Percentiles rank a stretch among this genome's conserved stretches.
These are phyloP conservation scores for Anas flavirostris DNA, from an alignment of 2,797 vertebrate species.

Conservation along the genomic window DNA sequence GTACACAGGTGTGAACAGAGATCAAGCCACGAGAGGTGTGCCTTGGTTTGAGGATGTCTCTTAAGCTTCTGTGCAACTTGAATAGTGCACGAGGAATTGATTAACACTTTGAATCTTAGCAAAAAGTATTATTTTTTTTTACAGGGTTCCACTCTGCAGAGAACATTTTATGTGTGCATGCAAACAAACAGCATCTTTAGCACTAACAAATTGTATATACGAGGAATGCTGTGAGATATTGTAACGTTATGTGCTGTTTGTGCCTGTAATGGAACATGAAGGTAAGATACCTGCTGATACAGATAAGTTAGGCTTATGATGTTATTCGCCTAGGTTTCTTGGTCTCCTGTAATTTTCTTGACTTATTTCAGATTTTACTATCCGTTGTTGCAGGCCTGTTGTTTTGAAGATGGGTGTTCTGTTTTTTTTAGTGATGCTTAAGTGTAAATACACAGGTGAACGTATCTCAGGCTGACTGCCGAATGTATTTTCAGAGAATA, in stretches of 20 bases:
- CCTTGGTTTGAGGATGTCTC: background rate
- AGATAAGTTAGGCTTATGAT: background rate
- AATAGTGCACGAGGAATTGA: rapidly evolving
- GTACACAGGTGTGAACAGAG: rapidly evolving
- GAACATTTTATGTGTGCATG: background rate
- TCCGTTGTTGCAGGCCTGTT: background rate
- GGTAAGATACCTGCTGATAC: background rate
- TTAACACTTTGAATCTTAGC: background rate
- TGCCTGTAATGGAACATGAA: background rate
- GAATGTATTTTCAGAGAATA: background rate
- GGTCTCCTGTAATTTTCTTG: background rate
- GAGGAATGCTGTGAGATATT: background rate
- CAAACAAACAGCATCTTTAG: background rate
- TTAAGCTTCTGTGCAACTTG: rapidly evolving
- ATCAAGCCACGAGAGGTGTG: rapidly evolving
- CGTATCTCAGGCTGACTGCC: background rate
- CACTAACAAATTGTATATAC: rapidly evolving
- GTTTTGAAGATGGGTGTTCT: background rate
- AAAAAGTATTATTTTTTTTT: background rate
- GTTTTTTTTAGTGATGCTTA: background rate
- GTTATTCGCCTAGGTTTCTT: background rate
- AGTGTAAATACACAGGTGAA: background rate
- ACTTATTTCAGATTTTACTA: background rate
- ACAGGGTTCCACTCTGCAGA: background rate
- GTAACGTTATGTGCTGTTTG: background rate